These are phyloP conservation scores for Achroia grisella DNA, from an alignment of 1,140 invertebrate genomes.

Conservation along the genomic window DNA sequence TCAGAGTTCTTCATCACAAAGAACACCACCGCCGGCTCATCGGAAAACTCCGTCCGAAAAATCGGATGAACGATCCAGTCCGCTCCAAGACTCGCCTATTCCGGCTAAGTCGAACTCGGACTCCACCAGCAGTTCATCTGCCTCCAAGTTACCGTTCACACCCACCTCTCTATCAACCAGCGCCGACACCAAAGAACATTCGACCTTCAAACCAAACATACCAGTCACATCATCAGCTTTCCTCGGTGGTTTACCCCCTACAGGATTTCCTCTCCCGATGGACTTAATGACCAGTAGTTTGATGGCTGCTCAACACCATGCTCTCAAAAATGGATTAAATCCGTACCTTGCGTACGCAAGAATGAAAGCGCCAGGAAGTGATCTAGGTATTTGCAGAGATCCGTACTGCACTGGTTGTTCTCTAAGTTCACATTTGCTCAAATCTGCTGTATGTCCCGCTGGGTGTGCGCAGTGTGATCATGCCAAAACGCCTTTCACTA, in stretches of 20 bases:
- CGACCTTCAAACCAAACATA: conserved; percentile 78
- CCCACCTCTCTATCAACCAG: conserved; percentile 73
- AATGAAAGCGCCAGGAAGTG: conserved; percentile 77
- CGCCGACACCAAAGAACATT: conserved; percentile 78
- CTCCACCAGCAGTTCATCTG: conserved; percentile 37
- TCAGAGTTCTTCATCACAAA: conserved; percentile 77
- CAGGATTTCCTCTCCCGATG: conserved; percentile 78
- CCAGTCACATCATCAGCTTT: conserved; percentile 73
- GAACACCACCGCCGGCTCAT: conserved; percentile 71
- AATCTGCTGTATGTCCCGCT: conserved; percentile 83
- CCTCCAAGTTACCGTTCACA: conserved; percentile 72
- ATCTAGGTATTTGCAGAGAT: conserved; percentile 86
- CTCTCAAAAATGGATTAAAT: conserved; percentile 79
- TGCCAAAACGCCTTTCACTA: conserved; percentile 74
- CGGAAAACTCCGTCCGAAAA: conserved; percentile 70
- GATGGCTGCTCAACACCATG: conserved; percentile 82
- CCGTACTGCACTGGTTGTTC: conserved; percentile 95
- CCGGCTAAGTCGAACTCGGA: conserved; percentile 66
- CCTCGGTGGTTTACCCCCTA: conserved; percentile 70
- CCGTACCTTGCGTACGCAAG: conserved; percentile 83
- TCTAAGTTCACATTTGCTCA: conserved; percentile 85
- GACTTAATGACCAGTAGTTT: conserved; percentile 83
- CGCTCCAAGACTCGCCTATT: conserved; percentile 51
- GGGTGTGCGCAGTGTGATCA: conserved; percentile 94
- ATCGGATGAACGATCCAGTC: conserved; percentile 67